Evolutionary conservation across 2,797 vertebrate genomes (phyloP).

Genomic region (Podarcis siculus): DNA sequence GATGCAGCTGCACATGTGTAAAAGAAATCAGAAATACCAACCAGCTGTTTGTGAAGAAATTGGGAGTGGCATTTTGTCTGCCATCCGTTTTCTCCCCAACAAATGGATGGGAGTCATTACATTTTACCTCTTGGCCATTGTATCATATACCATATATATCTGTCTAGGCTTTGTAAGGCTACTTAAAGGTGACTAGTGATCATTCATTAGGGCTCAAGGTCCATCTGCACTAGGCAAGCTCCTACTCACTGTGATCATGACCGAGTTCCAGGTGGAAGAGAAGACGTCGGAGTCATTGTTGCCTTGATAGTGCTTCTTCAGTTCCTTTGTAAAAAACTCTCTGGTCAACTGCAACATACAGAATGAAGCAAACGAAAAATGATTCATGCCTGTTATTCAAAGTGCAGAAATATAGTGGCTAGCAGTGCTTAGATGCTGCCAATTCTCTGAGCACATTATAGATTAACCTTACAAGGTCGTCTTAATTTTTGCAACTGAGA

Average conservation of each 20-base stretch:
- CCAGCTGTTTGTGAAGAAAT: not conserved
- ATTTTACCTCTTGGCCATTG: too few species aligned
- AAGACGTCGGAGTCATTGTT: slow-evolving; percentile 87
- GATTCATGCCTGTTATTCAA: not conserved
- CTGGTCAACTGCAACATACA: slow-evolving; percentile 84
- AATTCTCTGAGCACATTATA: not conserved
- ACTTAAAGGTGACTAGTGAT: not conserved
- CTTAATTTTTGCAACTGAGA: not conserved
- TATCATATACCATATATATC: too few species aligned
- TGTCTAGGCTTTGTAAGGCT: too few species aligned
- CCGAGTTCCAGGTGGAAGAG: slow-evolving; percentile 91
- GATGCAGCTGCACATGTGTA: not conserved
- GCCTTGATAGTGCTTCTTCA: slow-evolving; percentile 89
- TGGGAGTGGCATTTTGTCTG: not conserved
- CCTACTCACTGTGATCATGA: slow-evolving; percentile 90
- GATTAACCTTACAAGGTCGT: not conserved
- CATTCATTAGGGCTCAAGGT: too few species aligned
- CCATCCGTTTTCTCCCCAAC: too few species aligned
- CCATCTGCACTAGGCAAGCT: not conserved
- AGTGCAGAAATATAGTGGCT: not conserved
- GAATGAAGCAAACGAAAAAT: not conserved
- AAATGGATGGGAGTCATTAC: too few species aligned
- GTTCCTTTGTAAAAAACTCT: slow-evolving; percentile 92
- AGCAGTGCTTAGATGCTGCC: not conserved
- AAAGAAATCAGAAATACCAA: not conserved